A percentile compares a stretch with the other conserved stretches of the same genome.
phyloP scores from a whole-genome alignment of 2,888 invertebrate genomes.

The Eueremaeus valkanovi region DNA sequence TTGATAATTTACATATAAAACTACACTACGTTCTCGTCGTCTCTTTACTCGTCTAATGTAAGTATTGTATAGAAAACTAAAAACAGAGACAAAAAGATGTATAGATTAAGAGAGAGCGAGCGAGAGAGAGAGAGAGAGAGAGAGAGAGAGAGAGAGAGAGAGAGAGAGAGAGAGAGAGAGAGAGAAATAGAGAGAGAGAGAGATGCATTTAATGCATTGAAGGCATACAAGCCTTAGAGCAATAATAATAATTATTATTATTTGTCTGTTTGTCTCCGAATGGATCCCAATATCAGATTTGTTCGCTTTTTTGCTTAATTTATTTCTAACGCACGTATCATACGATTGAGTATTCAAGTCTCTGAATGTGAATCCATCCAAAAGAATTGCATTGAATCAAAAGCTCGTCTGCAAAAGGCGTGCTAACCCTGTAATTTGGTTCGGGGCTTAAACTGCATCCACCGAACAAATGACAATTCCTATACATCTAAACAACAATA shows the following conservation, averaged over 20 bases:
- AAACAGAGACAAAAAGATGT: background rate
- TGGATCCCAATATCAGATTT: background rate
- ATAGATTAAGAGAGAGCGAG: background rate
- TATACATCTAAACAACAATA: no score
- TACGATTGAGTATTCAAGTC: constrained; percentile 10
- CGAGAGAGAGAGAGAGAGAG: background rate
- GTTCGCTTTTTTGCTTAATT: background rate
- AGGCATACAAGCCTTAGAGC: background rate
- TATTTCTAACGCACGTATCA: constrained; percentile 10
- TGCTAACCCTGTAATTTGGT: background rate
- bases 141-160: background rate
- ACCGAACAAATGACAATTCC: constrained; percentile 22
- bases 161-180: background rate
- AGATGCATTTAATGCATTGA: background rate
- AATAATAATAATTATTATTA: background rate
- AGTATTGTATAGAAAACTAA: background rate
- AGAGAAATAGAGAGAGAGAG: background rate
- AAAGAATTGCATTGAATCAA: constrained; percentile 34
- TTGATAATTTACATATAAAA: background rate
- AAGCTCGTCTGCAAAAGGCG: constrained; percentile 10
- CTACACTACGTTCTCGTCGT: background rate
- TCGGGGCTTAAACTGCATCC: background rate
- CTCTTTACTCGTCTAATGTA: background rate
- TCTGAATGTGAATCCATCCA: constrained; percentile 8
- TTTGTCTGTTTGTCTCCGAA: background rate